Base-by-base conservation (phyloP, 2,888 invertebrate species). In the Parnassius mnemosyne region DNA sequence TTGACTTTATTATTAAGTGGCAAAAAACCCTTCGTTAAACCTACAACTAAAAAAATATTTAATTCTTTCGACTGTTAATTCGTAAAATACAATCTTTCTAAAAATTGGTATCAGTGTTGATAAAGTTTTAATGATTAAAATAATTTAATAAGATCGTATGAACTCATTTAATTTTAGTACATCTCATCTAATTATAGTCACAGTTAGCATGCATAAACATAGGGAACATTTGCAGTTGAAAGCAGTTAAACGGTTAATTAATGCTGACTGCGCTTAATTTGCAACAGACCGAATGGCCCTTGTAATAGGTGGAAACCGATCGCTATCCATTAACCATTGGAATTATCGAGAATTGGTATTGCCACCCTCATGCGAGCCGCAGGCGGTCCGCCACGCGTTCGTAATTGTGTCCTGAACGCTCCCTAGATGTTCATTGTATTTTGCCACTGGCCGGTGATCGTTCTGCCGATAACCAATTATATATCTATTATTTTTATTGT, bases 261-360 rank as follows among this genome's bases (percentile, higher is more conserved):
- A 88, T 85, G 79, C 81, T 81, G 76, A 75, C 75, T 72, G 75
- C 78, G 79, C 71, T 80, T 84, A 84, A 88, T 86, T 88, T 79
- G 80, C 71, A 66, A 63, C 75, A 75, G 68, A 73, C 78, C 78
- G 74, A 82, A 86, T 77, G 71, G 83, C 80, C 80, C 79, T 76
- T 76, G 84, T 87, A 80, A 83, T 80, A 77, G 70, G 68, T 76
- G 70, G 66, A 72, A 73, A 75, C 74, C 77, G 74, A 77, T 79
- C 67, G 81, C 83, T 73, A 80, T 81, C 80, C 83, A 88, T 88
- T 85, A 81, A 81, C 83, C 78, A 83, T 83, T 77, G 87, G 83
- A 72, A 87, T 87, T 84, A 87, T 87, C 71, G 85, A 80, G 77
- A 82, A 84, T 80, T 71, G 80, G 77, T 71, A 71, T 71, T 66